Conservation (phyloP, 64 coral and sea anemone genomes). For the Montipora efflorescens region DNA sequence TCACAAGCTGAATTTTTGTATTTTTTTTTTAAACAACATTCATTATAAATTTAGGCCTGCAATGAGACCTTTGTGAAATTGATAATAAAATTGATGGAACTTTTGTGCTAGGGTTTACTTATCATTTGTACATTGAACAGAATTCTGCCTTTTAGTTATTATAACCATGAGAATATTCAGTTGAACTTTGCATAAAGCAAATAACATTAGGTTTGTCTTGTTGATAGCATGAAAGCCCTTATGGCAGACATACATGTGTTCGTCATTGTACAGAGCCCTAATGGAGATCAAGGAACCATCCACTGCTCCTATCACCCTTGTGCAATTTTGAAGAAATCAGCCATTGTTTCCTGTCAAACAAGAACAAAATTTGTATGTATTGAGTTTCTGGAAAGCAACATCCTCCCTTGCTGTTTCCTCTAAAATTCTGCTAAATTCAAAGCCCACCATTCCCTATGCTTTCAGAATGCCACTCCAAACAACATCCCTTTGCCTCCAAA, state of each 20-base stretch:
- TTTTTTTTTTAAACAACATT: too few relatives aligned
- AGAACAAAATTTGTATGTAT: neutral
- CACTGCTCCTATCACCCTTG: conserved; percentile 18
- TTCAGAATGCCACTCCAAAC: neutral
- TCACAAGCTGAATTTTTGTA: too few relatives aligned
- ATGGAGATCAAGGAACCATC: neutral
- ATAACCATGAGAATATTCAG: too few relatives aligned
- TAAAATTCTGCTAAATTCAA: neutral
- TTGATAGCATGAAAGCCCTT: conserved; percentile 47
- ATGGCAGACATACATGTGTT: conserved; percentile 32
- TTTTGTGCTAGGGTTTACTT: too few relatives aligned
- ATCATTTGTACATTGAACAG: too few relatives aligned
- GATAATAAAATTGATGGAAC: too few relatives aligned
- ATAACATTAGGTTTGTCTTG: neutral
- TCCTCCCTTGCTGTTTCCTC: neutral
- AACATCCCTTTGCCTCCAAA: too few relatives aligned
- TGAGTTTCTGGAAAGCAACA: neutral
- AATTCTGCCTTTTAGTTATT: too few relatives aligned
- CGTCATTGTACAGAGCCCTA: neutral
- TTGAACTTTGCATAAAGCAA: neutral
- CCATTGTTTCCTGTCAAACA: conserved; percentile 30
- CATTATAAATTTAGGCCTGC: too few relatives aligned
- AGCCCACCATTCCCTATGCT: neutral
- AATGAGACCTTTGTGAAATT: too few relatives aligned
- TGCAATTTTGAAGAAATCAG: conserved; percentile 43